Base-by-base conservation (phyloP, 2,113 vertebrate species). In the Centropus unirufus region DNA sequence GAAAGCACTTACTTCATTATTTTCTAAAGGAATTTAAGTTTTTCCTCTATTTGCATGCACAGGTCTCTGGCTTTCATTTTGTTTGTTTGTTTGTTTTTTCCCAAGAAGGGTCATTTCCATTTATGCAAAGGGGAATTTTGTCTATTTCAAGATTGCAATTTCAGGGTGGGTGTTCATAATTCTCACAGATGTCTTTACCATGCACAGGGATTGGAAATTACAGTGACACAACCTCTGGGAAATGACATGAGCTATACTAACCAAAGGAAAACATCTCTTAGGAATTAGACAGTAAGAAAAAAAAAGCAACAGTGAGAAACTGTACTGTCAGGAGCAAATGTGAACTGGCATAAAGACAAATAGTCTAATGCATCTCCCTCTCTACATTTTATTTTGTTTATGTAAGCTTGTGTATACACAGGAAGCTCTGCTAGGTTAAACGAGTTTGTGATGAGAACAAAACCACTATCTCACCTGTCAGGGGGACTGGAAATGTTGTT, bases 141-240 rank as follows among this genome's bases (percentile, higher is more conserved):
- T 32, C 58, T 79, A 61, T 90, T 24, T 73, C 72, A 73, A 72
- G 76, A 40, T n/a, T 78, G 23, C 64, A 67, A 0, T 96, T 82
- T 87, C 54, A 64, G 70, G 34, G 44, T 79, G 85, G 26, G 27
- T 72, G 20, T 82, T 81, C 64, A 49, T 89, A 68, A 87, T 95
- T 93, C 74, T 87, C 63, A 75, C 49, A 91, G 73, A 92, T 93
- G 83, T 87, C 88, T 94, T 59, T 68, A 80, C 47, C 36, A 66
- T 0, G 3, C 40, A 51, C 47, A 68, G 46, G 44, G n/a, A 14
- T 27, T 91, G 57, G 30, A 93, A 94, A 95, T 91, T 67, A 51
- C 47, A 84, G 52, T 93, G 92, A 68, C 68, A 88, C 52, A 91
- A 72, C 16, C 80, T 92, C 87, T 87, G 59, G 61, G 73, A 94